Evolutionary conservation across 2,113 vertebrate species (phyloP), one percentile per base, ranked within the genome.

Genomic region (Albula glossodonta): DNA sequence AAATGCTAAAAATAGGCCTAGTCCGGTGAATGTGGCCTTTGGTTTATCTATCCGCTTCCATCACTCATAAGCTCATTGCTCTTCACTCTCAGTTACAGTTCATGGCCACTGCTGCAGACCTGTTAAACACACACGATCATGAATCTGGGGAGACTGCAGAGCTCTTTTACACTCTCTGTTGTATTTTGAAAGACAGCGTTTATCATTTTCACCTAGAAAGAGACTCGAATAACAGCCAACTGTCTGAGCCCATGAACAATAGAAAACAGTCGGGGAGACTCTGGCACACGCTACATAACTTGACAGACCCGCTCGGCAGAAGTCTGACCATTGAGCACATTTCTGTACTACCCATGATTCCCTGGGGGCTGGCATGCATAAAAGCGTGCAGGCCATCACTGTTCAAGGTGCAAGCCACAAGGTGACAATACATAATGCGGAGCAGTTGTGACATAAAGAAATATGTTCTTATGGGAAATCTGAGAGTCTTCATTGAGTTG

Each of bases 161-260:
- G 70, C 70, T 25, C 17, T 19, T 74, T 19, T 22, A n/a, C 22
- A 31, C 9, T 25, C 22, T 66, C 60, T 15, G 15, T 66, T 19
- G 9, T 7, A 66, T 66, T 66, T 19, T 66, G 3, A 66, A 66
- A 19, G 15, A 66, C 60, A 66, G 60, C 60, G 60, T 7, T 66
- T 66, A 66, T 19, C 60, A 15, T 66, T 66, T 66, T 66, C 70
- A 74, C 70, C 70, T 74, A 74, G 70, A 74, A n/a, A 74, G n/a
- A 66, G 70, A 74, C 31, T 74, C 70, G 9, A 22, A 74, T 5
- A 22, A 8, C 70, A 74, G 70, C 17, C 31, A n/a, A n/a, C 70
- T 74, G 70, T 5, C n/a, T 25, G 17, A 66, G 17, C 60, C 60
- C 17, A 4, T 25, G 8, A 11, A 10, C 70, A 74, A 8, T 74